phyloP scores from a whole-genome alignment of 2,113 vertebrate genomes.

The Pogonocichla stellata region DNA sequence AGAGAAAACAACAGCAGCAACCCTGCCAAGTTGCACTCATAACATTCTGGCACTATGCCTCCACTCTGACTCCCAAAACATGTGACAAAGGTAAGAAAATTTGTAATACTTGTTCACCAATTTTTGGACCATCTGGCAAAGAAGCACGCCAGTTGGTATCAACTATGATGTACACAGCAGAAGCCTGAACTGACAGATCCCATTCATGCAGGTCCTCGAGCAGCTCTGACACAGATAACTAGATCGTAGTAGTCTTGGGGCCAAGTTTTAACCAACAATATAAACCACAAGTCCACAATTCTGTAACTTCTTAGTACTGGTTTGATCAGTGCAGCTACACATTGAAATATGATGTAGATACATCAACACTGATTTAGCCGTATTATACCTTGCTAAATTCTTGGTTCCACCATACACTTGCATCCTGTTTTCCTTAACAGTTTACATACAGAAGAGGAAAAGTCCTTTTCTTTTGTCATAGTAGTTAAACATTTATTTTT shows the following conservation, averaged over 20 bases:
- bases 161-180: neutral
- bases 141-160: neutral
- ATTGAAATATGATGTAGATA: neutral
- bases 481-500: neutral
- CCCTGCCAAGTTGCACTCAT: neutral
- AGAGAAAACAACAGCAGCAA: neutral
- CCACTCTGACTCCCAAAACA: neutral
- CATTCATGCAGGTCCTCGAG: neutral
- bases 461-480: neutral
- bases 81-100: constrained; percentile 4
- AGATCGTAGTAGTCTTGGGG: neutral
- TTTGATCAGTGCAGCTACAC: neutral
- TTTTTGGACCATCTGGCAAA: constrained; percentile 28
- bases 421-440: neutral
- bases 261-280: neutral
- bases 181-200: constrained; percentile 3
- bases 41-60: neutral
- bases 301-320: neutral
- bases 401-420: neutral
- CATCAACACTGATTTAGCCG: neutral
- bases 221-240: constrained; percentile 1
- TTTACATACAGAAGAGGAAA: neutral
- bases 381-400: neutral
- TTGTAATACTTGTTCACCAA: constrained; percentile 3
- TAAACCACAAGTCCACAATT: neutral